Conservation (phyloP, 1,140 invertebrate genomes). For the Aphis craccivora region DNA sequence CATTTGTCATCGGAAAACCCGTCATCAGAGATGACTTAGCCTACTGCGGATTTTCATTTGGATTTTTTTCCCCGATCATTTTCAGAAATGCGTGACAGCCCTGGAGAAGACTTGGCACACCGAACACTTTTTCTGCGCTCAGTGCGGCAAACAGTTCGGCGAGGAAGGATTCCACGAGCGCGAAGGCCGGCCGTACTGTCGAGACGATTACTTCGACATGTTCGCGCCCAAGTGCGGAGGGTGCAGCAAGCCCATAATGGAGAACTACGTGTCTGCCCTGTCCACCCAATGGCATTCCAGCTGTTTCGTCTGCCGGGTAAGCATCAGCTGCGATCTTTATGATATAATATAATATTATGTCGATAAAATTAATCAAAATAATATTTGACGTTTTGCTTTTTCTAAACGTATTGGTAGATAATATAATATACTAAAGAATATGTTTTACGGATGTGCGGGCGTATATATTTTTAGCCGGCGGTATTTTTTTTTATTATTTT, state of each 20-base stretch:
- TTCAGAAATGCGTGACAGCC: conserved; percentile 98
- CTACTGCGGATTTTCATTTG: background rate
- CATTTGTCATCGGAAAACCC: too few species aligned
- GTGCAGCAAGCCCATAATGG: conserved; percentile 95
- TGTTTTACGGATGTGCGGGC: background rate
- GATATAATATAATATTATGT: background rate
- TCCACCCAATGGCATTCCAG: conserved; percentile 99
- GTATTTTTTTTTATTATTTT: conserved; percentile 19
- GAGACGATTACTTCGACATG: conserved; percentile 96
- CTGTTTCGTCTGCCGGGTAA: conserved; percentile 99
- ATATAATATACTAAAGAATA: background rate
- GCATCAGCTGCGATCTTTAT: conserved; percentile 64
- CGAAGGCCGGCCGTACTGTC: conserved; percentile 93
- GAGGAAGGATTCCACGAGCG: conserved; percentile 96
- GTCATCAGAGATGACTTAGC: too few species aligned
- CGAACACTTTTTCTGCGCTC: conserved; percentile 99
- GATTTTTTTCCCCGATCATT: conserved; percentile 61
- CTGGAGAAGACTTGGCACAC: conserved; percentile 99
- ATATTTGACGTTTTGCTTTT: background rate
- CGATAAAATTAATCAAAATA: background rate
- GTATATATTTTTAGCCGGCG: conserved; percentile 27
- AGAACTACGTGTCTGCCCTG: conserved; percentile 98
- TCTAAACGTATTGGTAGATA: background rate
- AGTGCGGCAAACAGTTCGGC: conserved; percentile 96
- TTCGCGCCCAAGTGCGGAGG: conserved; percentile 99